Evolutionary conservation across 2,113 vertebrate species (phyloP), one percentile per base, ranked within the genome.

Genomic region (Puntigrus tetrazona): DNA sequence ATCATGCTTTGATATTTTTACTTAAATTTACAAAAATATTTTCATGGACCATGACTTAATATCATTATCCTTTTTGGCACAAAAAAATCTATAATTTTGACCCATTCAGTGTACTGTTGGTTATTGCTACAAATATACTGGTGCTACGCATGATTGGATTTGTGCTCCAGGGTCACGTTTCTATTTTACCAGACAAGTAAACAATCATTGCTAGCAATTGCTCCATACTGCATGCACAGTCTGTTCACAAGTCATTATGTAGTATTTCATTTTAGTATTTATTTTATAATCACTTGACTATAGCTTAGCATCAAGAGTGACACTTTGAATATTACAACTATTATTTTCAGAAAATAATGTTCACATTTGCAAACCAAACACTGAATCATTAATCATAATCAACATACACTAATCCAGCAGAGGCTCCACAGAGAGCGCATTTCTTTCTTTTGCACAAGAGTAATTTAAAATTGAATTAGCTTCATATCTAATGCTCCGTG

Each of bases 111-210:
- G 47, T 18, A 20, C 20, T 50, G 16, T 18, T 50, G 47, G 47
- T 5, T 9, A 41, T 41, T 41, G 41, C 41, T 50, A 18, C 4
- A 50, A 50, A 50, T 50, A 50, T 47, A 5, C 45, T 14, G 0
- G 47, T 50, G 47, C 5, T 50, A 50, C 1, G 18, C 18, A 50
- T 5, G 47, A 50, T 16, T 50, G 16, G 47, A 6, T 50, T 50
- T 50, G 47, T 50, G 47, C 1, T 50, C 47, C 5, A 20, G 16
- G 47, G 5, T 50, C 47, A 50, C 16, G n/a, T 75, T 41, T 63
- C 5, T 45, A 20, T 55, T 47, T 77, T 70, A 52, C 67, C 38
- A 83, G n/a, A 81, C 70, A 59, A 75, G 27, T 9, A 87, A 67
- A 65, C 63, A 59, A 78, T 9, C 43, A 25, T 25, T 10, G 55